Evolutionary conservation across 2,888 invertebrate genomes (phyloP), one percentile per base, ranked within the genome.

Genomic region (Dermolepida albohirtum): DNA sequence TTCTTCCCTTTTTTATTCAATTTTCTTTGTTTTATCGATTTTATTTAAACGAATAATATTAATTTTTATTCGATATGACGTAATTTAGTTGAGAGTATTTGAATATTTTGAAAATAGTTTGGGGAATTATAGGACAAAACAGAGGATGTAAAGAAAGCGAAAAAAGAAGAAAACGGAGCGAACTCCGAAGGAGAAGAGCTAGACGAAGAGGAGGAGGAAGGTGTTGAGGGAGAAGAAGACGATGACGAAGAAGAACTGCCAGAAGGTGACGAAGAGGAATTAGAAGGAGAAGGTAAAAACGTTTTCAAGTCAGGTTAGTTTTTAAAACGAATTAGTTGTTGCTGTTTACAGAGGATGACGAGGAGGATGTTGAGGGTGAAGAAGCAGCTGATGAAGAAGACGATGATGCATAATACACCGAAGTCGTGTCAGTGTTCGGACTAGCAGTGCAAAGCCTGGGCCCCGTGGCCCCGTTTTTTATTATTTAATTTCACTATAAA

Each of bases 121-220:
- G 11, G 11, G 16, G 72, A 75, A 77, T 57, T 76, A 39, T 81
- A 92, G 91, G 92, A 92, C 74, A 92, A 92, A 85, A 86, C 85
- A 74, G 90, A 91, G 67, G 92, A 92, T 70, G 88, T 89, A 74
- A 92, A 92, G 86, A 92, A 92, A 85, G 89, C 90, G 84, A 91
- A 90, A 86, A 92, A 91, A 85, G 92, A 92, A 80, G 92, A 92
- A 80, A 92, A 92, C 78, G 92, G 91, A 39, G 90, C 89, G 66
- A 89, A 89, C 27, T 89, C 89, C 70, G 86, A 86, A 50, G 85
- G 85, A 12, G 83, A 85, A 71, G 87, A 87, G 69, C 87, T 91
- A 74, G 90, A 90, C 57, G 90, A 90, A 68, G 90, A 90, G 68
- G 88, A 88, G 71, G 88, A 83, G 63, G 82, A 82, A 67, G 80